Evolutionary conservation across 2,797 vertebrate species (phyloP), one percentile per base, ranked within the genome.

Genomic region (Acropternis orthonyx): DNA sequence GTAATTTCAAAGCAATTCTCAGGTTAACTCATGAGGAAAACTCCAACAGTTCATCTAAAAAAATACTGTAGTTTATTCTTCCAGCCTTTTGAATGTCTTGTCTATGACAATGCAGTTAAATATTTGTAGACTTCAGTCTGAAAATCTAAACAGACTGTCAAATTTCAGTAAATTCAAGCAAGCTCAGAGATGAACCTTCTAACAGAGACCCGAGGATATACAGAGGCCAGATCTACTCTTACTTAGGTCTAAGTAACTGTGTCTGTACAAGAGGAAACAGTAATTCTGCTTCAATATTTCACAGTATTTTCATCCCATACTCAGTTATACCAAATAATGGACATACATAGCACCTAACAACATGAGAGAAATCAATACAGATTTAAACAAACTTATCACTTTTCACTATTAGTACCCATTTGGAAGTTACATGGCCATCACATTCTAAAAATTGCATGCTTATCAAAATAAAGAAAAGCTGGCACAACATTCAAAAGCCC

Each of bases 121-220:
- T 85, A 93, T 91, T 82, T 80, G 55, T 41, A 76, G 59, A 56
- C 34, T 69, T 85, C 26, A 22, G 28, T 7, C n/a, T 41, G 39
- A 71, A 93, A 91, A 80, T 71, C 44, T 77, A 92, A 95, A 92
- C 48, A 91, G 41, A 73, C n/a, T 85, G 44, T 85, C 67, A 67
- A 59, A 76, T 85, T 82, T 73, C 43, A 66, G 48, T 73, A 89
- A 93, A 91, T 62, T 74, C 39, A 79, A 62, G 67, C 20, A 63
- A 59, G 28, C 51, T 71, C 36, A 85, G 55, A 48, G 48, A 37
- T 41, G 48, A 85, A 66, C 43, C 28, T 69, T 78, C 48, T 65
- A 71, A 75, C 27, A 34, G 55, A 75, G 37, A 83, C 24, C 30
- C 16, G 26, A 76, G 49, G 27, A 43, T 18, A 55, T 13, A 61